These are phyloP conservation scores for Thera britannica DNA, from an alignment of 2,888 invertebrate species.

Conservation along the genomic window DNA sequence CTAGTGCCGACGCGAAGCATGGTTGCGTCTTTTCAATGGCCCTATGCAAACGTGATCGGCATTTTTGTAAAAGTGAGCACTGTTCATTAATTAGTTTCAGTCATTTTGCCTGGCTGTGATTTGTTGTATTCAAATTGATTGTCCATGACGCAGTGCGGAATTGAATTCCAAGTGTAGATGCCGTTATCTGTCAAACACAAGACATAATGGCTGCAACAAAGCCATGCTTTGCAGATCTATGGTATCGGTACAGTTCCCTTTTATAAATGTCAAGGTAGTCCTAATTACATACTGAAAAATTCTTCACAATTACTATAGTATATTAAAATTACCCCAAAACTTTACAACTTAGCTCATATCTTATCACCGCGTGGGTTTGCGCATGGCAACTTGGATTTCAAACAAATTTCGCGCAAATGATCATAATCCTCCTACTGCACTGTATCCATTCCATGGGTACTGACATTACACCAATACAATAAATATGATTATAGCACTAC, in stretches of 20 bases:
- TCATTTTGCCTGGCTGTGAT: not conserved
- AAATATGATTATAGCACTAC: slow-evolving; percentile 17
- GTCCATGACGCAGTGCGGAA: slow-evolving; percentile 9
- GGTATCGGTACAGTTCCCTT: slow-evolving; percentile 25
- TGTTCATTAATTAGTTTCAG: no score
- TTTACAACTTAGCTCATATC: slow-evolving; percentile 30
- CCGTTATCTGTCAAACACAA: slow-evolving; percentile 1
- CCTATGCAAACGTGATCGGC: no score
- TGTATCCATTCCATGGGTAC: slow-evolving; percentile 32
- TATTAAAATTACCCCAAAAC: slow-evolving; percentile 30
- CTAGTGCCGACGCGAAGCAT: no score
- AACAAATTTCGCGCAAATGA: slow-evolving; percentile 28
- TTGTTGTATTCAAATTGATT: not conserved
- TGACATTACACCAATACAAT: slow-evolving; percentile 15
- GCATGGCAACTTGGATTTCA: slow-evolving; percentile 22
- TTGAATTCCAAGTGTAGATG: slow-evolving; percentile 7
- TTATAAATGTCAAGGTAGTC: slow-evolving; percentile 28
- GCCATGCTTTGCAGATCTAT: slow-evolving; percentile 10
- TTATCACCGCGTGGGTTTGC: slow-evolving; percentile 34
- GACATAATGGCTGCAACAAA: slow-evolving; percentile 5
- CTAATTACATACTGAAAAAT: slow-evolving; percentile 16
- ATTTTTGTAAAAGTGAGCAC: no score
- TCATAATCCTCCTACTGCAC: slow-evolving; percentile 16
- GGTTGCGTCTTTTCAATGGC: no score
- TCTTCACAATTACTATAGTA: slow-evolving; percentile 17